phyloP scores from a whole-genome alignment of 2,113 vertebrate genomes.

The Catharus bicknelli region DNA sequence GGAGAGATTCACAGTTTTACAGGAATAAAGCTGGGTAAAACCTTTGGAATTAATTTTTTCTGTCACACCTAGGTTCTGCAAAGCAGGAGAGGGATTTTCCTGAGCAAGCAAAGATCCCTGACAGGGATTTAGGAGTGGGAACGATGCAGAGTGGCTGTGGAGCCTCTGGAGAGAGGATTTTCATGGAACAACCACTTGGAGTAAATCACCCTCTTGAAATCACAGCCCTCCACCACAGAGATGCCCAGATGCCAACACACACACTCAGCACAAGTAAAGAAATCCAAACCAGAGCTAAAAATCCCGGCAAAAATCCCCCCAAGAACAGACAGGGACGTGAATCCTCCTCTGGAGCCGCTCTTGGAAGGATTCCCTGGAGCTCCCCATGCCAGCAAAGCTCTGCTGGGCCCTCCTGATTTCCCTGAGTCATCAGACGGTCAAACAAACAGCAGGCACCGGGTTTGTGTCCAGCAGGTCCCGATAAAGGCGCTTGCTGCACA shows the following conservation, averaged over 20 bases:
- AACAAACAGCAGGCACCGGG: background rate
- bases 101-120: background rate
- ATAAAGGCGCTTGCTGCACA: background rate
- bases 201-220: background rate
- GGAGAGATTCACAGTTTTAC: background rate
- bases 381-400: background rate
- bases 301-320: background rate
- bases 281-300: background rate
- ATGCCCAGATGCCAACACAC: background rate
- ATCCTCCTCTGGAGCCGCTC: background rate
- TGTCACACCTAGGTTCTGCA: background rate
- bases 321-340: rapidly evolving
- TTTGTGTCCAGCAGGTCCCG: background rate
- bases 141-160: rapidly evolving
- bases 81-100: background rate
- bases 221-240: background rate
- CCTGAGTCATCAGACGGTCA: background rate
- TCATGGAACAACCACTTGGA: background rate
- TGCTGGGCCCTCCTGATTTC: background rate
- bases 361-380: background rate
- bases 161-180: background rate
- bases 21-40: background rate
- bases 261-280: background rate
- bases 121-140: rapidly evolving
- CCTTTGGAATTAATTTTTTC: background rate